Percentiles rank a stretch among this genome's conserved stretches.
Conservation (phyloP, 2,888 invertebrate genomes). For the Lasioglossum oenotherae region DNA sequence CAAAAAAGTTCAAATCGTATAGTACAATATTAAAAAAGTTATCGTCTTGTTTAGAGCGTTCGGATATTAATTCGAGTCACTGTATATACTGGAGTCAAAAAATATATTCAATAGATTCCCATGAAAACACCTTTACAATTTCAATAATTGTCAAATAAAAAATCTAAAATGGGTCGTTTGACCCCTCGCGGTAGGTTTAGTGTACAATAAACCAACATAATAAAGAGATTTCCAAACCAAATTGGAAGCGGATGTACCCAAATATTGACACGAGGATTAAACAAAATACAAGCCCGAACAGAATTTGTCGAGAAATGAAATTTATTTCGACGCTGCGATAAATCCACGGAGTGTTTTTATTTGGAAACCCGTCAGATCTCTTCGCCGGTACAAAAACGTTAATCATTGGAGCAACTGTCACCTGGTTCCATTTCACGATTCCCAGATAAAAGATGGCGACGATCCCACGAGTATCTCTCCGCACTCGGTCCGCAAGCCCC, state of each 20-base stretch:
- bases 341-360: not conserved
- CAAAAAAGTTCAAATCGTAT: no score
- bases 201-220: no score
- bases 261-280: not conserved
- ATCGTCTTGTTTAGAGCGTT: no score
- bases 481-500: not conserved
- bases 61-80: no score
- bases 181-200: no score
- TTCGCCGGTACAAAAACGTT: not conserved
- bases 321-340: not conserved
- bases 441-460: not conserved
- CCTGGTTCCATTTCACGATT: not conserved
- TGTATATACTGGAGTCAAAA: no score
- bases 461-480: conserved; percentile 8
- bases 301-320: not conserved
- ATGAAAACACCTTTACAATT: no score
- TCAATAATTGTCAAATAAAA: no score
- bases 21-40: no score
- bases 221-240: not conserved
- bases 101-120: no score
- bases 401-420: not conserved
- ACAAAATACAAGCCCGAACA: no score
- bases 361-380: not conserved
- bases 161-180: no score
- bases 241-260: not conserved